Percentiles rank a stretch among this genome's conserved stretches.
These are phyloP conservation scores for Conus ventricosus DNA, from an alignment of 1,140 invertebrate species.

Conservation along the genomic window DNA sequence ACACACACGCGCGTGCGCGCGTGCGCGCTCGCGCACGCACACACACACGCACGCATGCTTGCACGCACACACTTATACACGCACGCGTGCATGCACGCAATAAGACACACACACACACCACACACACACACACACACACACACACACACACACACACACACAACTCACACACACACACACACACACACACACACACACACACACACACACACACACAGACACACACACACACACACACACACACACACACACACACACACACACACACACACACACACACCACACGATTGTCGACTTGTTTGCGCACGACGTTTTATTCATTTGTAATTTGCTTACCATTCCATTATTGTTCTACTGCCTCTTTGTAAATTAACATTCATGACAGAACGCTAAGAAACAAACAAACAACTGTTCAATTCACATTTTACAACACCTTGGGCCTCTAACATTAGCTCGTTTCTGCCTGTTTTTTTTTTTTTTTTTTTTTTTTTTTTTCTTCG, in stretches of 20 bases:
- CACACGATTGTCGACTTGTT: background rate
- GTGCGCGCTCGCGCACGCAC: background rate
- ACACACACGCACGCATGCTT: constrained; percentile 4
- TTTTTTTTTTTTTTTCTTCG: no score
- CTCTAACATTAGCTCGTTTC: no score
- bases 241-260: background rate
- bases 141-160: no score
- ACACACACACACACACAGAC: no score
- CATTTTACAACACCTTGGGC: background rate
- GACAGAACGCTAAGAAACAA: background rate
- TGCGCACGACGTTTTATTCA: background rate
- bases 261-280: background rate
- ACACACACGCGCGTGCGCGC: background rate
- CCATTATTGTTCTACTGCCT: background rate
- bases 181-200: no score
- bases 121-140: no score
- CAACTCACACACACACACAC: no score
- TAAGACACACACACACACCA: no score
- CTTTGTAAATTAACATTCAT: background rate
- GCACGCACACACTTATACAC: constrained; percentile 11
- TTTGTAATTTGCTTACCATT: background rate
- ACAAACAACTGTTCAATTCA: background rate
- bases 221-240: no score
- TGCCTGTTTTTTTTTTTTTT: no score
- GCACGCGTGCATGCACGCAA: no score